phyloP scores from a whole-genome alignment of 2,888 invertebrate genomes.

The Apantesis nais region DNA sequence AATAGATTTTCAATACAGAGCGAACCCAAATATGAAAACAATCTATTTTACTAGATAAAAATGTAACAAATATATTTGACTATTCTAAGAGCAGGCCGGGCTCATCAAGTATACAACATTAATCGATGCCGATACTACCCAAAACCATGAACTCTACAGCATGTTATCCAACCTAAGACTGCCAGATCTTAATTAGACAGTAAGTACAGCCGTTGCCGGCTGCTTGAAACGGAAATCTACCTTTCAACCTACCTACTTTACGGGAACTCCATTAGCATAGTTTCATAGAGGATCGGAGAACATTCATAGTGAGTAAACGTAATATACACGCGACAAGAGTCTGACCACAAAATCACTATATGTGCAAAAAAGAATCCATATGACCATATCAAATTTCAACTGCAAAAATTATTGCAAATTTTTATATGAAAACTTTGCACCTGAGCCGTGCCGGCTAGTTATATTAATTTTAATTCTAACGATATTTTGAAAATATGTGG shows the following conservation, averaged over 20 bases:
- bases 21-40: constrained; percentile 49
- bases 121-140: neutral
- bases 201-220: neutral
- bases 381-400: no score
- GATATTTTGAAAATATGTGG: no score
- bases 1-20: neutral
- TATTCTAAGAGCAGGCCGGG: neutral
- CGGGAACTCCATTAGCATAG: neutral
- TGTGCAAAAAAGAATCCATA: neutral
- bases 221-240: neutral
- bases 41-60: constrained; percentile 33
- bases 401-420: neutral
- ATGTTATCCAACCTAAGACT: neutral
- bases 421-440: neutral
- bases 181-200: no score
- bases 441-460: no score
- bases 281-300: neutral
- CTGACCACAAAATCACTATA: neutral
- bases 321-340: neutral
- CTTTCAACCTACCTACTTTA: neutral
- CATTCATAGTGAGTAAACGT: neutral
- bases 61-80: neutral
- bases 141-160: neutral
- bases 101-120: neutral
- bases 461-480: no score